A percentile compares a stretch with the other conserved stretches of the same genome.
These are phyloP conservation scores for Coregonus clupeaformis DNA, from an alignment of 2,113 vertebrate genomes.

Conservation along the genomic window DNA sequence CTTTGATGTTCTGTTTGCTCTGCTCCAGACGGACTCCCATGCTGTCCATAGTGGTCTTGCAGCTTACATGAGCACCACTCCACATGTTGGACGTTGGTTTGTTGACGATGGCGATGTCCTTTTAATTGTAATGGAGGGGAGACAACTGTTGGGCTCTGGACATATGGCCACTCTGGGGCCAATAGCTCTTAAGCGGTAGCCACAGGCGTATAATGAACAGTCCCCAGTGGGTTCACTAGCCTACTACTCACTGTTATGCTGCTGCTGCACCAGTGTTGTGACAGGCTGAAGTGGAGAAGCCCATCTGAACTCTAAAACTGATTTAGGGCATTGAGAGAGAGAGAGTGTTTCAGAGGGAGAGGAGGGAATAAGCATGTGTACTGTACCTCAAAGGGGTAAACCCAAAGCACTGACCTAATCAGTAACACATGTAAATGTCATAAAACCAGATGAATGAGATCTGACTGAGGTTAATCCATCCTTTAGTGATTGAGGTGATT, in stretches of 20 bases:
- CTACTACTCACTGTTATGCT: slow-evolving; percentile 15
- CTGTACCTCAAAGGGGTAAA: not conserved
- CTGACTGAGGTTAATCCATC: too few species aligned
- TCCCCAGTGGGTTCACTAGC: slow-evolving; percentile 43
- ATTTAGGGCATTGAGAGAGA: slow-evolving; percentile 30
- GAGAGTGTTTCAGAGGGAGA: not conserved
- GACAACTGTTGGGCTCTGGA: slow-evolving; percentile 14
- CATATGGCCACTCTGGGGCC: slow-evolving; percentile 43
- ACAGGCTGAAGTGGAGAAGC: slow-evolving; percentile 17
- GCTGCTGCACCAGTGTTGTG: slow-evolving; percentile 43
- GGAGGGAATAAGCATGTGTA: not conserved
- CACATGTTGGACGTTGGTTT: slow-evolving; percentile 31
- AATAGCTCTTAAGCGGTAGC: slow-evolving; percentile 37
- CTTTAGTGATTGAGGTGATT: slow-evolving; percentile 1
- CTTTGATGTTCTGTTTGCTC: slow-evolving; percentile 32
- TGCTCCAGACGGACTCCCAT: slow-evolving; percentile 18
- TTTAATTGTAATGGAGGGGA: slow-evolving; percentile 37
- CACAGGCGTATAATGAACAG: slow-evolving; percentile 45
- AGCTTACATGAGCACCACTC: slow-evolving; percentile 23
- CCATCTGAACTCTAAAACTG: slow-evolving; percentile 35
- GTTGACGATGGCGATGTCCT: slow-evolving; percentile 4
- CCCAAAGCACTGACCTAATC: not conserved
- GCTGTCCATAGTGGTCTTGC: slow-evolving; percentile 28
- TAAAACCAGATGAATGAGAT: too few species aligned
- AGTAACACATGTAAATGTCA: not conserved